Percentiles rank a stretch among this genome's conserved stretches.
Conservation (phyloP, 2,113 vertebrate species). For the Daubentonia madagascariensis region DNA sequence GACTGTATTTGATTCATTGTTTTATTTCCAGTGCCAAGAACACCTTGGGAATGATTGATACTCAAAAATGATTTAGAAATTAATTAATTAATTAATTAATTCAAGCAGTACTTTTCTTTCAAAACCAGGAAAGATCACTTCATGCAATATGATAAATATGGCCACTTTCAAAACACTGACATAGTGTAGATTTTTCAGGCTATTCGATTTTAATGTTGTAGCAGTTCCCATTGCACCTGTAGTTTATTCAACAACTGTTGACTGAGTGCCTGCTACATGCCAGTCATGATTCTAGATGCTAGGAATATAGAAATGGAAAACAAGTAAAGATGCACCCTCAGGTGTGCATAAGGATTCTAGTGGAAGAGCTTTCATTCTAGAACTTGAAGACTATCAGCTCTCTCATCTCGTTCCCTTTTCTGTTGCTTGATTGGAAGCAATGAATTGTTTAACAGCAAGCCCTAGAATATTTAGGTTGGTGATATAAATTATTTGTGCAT, state of each 20-base stretch:
- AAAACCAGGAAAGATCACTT: not conserved
- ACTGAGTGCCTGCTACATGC: not conserved
- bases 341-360: not conserved
- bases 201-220: not conserved
- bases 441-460: not conserved
- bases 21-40: constrained; percentile 11
- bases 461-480: not conserved
- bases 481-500: not conserved
- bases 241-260: not conserved
- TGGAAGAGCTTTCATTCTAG: not conserved
- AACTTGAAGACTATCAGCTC: not conserved
- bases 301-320: too few relatives aligned
- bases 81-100: not conserved
- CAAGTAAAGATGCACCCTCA: fast-evolving
- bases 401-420: not conserved
- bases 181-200: not conserved
- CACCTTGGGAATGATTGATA: not conserved
- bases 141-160: not conserved
- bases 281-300: not conserved
- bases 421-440: not conserved
- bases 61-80: not conserved
- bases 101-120: not conserved
- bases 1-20: not conserved
- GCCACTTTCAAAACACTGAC: not conserved
- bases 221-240: fast-evolving